Base-by-base conservation (phyloP, 2,888 invertebrate species). In the Muschampia plurimacula region DNA sequence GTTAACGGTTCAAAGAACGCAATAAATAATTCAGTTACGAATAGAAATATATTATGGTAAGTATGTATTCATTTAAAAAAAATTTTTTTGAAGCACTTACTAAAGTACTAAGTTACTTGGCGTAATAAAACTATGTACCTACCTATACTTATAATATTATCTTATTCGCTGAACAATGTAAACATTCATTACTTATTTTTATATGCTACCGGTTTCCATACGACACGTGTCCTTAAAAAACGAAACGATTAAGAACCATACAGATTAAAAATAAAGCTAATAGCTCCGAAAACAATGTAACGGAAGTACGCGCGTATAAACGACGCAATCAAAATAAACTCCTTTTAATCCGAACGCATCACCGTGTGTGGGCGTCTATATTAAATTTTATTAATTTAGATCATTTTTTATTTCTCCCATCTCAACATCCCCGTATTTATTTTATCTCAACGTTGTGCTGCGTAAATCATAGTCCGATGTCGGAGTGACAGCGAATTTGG, bases 401-500 rank as follows among this genome's bases (percentile, higher is more conserved):
- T 79, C 81, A 82, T 84, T 84, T 84, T 86, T 86, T 85, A 86
- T 83, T 83, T 80, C 78, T 78, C 79, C 79, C 77, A 69, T 78
- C 81, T 78, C 82, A 82, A 84, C 84, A 81, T 79, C 77, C 75
- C 81, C 79, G 78, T 86, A 86, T 88, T 88, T 87, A 88, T 89
- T 87, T 86, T 64, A 69, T 77, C 77, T 77, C 77, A 77, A 72
- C 75, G 76, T 82, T 84, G 82, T 83, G 81, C 77, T 82, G 86
- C 84, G 86, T 90, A 88, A 87, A 89, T 90, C 89, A 89, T 85
- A 82, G 73, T 67, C 69, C 75, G 79, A 86, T 86, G 90, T 89
- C 88, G 84, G 69, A 80, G 80, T 84, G 86, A 89, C 90, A 89
- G 88, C 79, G 79, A 86, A 87, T 89, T 89, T 88, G 89, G 90